phyloP scores from a whole-genome alignment of 2,888 invertebrate species.

The Archips crataeganus region DNA sequence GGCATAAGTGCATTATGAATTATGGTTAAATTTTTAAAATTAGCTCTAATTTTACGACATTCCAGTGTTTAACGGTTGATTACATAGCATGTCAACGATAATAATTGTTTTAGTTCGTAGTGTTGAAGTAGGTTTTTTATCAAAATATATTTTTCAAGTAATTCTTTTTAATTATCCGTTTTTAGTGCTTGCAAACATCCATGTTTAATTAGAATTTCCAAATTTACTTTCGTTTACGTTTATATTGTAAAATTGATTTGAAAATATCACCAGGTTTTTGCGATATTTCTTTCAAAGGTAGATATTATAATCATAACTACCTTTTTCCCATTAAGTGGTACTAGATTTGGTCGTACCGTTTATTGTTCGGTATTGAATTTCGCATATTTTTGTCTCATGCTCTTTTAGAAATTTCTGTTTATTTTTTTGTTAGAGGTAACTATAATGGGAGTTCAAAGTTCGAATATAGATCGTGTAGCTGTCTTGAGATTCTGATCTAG shows the following conservation, averaged over 20 bases:
- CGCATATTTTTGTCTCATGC: slow-evolving; percentile 4
- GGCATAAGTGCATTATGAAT: slow-evolving; percentile 67
- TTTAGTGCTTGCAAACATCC: slow-evolving; percentile 40
- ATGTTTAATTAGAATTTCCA: slow-evolving; percentile 33
- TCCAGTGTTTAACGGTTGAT: slow-evolving; percentile 46
- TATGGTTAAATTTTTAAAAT: slow-evolving; percentile 46
- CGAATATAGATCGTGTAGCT: slow-evolving; percentile 28
- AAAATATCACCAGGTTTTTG: not conserved
- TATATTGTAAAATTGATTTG: slow-evolving; percentile 14
- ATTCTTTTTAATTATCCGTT: slow-evolving; percentile 28
- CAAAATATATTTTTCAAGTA: slow-evolving; percentile 19
- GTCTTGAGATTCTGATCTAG: slow-evolving; percentile 31
- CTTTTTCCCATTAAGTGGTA: slow-evolving; percentile 3
- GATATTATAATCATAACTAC: not conserved
- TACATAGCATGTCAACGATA: slow-evolving; percentile 60
- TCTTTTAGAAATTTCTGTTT: slow-evolving; percentile 25
- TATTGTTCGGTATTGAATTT: slow-evolving; percentile 8
- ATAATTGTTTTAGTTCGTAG: slow-evolving; percentile 59
- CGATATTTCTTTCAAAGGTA: slow-evolving; percentile 8
- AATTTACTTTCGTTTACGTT: slow-evolving; percentile 19
- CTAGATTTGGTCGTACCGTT: not conserved
- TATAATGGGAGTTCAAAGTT: slow-evolving; percentile 21
- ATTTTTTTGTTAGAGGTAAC: slow-evolving; percentile 2
- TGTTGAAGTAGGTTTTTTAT: slow-evolving; percentile 44
- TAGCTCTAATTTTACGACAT: slow-evolving; percentile 49